Evolutionary conservation across 2,113 vertebrate genomes (phyloP), one percentile per base, ranked within the genome.

Genomic region (Pygathrix nemaeus): DNA sequence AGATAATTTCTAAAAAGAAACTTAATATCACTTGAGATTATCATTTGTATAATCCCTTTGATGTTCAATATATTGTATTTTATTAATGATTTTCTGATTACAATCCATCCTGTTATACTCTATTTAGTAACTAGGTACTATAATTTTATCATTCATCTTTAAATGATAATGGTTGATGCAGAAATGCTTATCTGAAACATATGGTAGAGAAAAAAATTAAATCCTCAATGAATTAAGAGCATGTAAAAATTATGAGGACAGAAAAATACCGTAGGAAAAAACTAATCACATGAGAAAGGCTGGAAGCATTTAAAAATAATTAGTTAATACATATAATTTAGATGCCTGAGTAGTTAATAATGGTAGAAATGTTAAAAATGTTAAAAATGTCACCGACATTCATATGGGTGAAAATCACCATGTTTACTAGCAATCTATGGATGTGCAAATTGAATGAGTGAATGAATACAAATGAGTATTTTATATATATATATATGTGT

Each of bases 401-500:
- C 45, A 75, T 59, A 48, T 14, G 2, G 1, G 2, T 57, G 45
- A 59, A 21, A 84, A 73, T 50, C 20, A 0, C 40, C 5, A 84
- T 64, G 23, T 16, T 84, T 84, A 38, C 6, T 52, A n/a, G 6
- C 32, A 86, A 85, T 3, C 12, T 75, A 61, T 72, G 2, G 32
- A 83, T 55, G 43, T 78, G n/a, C 55, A 81, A 68, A 86, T 23
- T 38, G 13, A 83, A 55, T 55, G 6, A 55, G 18, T 20, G 52
- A 55, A 55, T 55, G 6, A 2, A 55, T 55, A 55, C 52, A 55
- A 55, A 55, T 55, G 4, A 21, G 18, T 23, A 40, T 27, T 64
- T 2, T 57, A 11, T 52, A 10, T 78, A 0, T 23, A 40, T 30
- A 16, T 17, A 1, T 48, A 1, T 7, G 1, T 45, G 17, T n/a